phyloP scores from a whole-genome alignment of 2,888 invertebrate genomes.

The Orchesellides sinensis region DNA sequence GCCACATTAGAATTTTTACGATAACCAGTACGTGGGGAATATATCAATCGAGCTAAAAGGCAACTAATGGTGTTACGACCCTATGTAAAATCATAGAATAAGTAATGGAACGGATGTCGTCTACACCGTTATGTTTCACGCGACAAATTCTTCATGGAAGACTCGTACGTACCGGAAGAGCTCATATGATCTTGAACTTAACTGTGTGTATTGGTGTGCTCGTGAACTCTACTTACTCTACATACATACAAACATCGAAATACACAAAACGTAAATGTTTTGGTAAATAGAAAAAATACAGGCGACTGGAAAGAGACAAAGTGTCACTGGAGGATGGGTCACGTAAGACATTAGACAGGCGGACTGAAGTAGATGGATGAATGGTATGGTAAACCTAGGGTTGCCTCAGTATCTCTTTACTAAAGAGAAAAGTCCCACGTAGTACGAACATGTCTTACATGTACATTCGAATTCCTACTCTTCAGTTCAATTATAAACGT shows the following conservation, averaged over 20 bases:
- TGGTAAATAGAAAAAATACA: slow-evolving; percentile 42
- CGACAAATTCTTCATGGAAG: too few species aligned
- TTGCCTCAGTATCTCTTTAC: slow-evolving; percentile 5
- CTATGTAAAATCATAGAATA: slow-evolving; percentile 4
- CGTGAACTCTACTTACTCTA: too few species aligned
- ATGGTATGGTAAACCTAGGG: slow-evolving; percentile 47
- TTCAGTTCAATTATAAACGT: slow-evolving; percentile 10
- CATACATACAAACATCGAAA: too few species aligned
- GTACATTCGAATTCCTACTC: not conserved
- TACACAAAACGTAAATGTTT: slow-evolving; percentile 36
- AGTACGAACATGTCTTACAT: slow-evolving; percentile 4
- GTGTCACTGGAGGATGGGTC: slow-evolving; percentile 66
- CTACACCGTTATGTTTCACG: too few species aligned
- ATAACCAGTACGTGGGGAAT: slow-evolving; percentile 34
- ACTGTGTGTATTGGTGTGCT: too few species aligned
- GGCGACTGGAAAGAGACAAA: slow-evolving; percentile 54
- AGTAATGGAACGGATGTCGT: too few species aligned
- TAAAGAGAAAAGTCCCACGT: not conserved
- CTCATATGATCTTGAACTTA: too few species aligned
- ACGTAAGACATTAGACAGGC: slow-evolving; percentile 63
- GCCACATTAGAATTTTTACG: slow-evolving; percentile 15
- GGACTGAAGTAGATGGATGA: slow-evolving; percentile 65
- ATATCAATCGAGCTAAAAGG: slow-evolving; percentile 47
- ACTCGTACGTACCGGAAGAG: too few species aligned
- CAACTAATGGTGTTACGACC: slow-evolving; percentile 60